phyloP scores from a whole-genome alignment of 2,888 invertebrate species.

The Ectropis crepuscularia region DNA sequence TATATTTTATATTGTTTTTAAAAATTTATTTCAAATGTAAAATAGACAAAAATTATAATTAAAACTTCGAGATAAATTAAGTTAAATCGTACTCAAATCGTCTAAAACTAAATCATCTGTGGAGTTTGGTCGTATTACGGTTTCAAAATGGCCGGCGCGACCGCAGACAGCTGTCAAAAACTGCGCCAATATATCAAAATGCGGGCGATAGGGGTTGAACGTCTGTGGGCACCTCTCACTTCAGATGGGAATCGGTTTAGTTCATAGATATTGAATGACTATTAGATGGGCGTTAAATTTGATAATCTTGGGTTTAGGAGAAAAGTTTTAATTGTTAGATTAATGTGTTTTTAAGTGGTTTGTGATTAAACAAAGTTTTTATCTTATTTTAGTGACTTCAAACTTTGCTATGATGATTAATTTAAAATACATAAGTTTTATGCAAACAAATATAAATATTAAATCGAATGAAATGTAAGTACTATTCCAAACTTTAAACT shows the following conservation, averaged over 20 bases:
- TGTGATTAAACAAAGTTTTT: not conserved
- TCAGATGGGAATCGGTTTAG: not conserved
- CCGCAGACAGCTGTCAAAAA: conserved; percentile 31
- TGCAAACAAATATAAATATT: too few relatives aligned
- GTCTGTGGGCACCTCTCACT: not conserved
- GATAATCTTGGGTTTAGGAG: not conserved
- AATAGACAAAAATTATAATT: too few relatives aligned
- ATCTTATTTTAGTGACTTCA: too few relatives aligned
- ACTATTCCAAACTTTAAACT: too few relatives aligned
- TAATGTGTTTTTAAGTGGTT: not conserved
- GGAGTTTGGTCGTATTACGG: conserved; percentile 14
- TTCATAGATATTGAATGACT: conserved; percentile 2
- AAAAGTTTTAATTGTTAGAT: not conserved
- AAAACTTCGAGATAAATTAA: too few relatives aligned
- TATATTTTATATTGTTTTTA: too few relatives aligned
- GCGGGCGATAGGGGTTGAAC: conserved; percentile 11
- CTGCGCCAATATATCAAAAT: conserved; percentile 22
- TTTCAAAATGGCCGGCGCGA: conserved; percentile 6
- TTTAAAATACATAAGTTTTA: too few relatives aligned
- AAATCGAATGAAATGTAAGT: too few relatives aligned
- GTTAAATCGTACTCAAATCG: not conserved
- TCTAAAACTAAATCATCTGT: conserved; percentile 20
- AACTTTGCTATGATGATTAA: too few relatives aligned
- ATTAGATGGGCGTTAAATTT: conserved; percentile 5
- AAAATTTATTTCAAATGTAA: too few relatives aligned